A percentile compares a stretch with the other conserved stretches of the same genome.
phyloP scores from a whole-genome alignment of 2,113 vertebrate genomes.

The Cryptotis parvus region DNA sequence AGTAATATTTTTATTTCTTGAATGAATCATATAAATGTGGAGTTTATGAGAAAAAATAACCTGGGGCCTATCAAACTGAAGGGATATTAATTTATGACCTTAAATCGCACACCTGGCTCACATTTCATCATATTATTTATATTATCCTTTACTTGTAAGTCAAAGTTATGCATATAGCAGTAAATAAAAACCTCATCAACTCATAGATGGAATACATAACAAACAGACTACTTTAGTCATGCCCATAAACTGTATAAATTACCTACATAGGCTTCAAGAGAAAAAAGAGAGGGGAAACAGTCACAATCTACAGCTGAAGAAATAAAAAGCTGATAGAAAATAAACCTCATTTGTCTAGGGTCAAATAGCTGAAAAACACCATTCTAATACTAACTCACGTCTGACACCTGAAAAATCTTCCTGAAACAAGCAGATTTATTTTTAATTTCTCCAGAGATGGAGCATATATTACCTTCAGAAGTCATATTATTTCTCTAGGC shows the following conservation, averaged over 20 bases:
- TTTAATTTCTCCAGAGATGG: constrained; percentile 6
- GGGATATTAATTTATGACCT: not conserved
- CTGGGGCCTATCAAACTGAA: not conserved
- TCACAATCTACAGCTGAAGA: not conserved
- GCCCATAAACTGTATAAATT: constrained; percentile 33
- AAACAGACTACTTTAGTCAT: constrained; percentile 3
- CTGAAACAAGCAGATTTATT: constrained; percentile 46
- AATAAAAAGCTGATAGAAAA: not conserved
- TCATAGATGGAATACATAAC: not conserved
- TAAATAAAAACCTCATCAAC: constrained; percentile 52
- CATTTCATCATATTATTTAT: not conserved
- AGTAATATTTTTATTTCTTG: constrained; percentile 27
- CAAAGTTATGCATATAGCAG: constrained; percentile 25
- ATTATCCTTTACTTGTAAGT: not conserved
- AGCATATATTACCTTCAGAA: not conserved
- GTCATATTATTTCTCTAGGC: not conserved
- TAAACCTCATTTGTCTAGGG: not conserved
- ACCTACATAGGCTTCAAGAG: not conserved
- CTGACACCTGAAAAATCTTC: not conserved
- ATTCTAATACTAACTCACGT: not conserved
- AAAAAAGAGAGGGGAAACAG: not conserved
- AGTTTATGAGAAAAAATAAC: constrained; percentile 24
- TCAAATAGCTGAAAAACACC: not conserved
- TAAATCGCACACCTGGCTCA: not conserved
- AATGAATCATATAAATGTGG: not conserved